A percentile compares a stretch with the other conserved stretches of the same genome.
phyloP scores from a whole-genome alignment of 2,113 vertebrate species.

The Dissostichus mawsoni region DNA sequence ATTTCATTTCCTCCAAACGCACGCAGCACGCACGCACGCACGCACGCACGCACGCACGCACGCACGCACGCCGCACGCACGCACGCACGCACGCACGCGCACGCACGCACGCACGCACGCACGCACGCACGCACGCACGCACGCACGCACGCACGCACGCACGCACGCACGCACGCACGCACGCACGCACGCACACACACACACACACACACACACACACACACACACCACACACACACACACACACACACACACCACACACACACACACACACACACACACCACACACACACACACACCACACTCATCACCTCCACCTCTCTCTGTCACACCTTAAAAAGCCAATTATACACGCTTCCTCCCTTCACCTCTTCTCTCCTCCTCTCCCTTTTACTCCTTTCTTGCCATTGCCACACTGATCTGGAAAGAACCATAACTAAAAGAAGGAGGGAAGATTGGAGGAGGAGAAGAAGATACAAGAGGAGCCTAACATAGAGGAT shows the following conservation, averaged over 20 bases:
- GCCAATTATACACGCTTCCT: constrained; percentile 81
- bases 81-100: constrained; percentile 21
- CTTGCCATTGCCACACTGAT: constrained; percentile 65
- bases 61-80: too few species aligned
- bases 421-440: constrained; percentile 59
- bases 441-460: constrained; percentile 56
- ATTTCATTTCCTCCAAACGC: constrained; percentile 54
- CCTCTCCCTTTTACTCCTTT: constrained; percentile 38
- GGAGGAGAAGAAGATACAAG: constrained; percentile 26
- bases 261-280: constrained; percentile 25
- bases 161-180: not conserved
- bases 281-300: constrained; percentile 24
- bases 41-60: not conserved
- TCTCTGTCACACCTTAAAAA: constrained; percentile 83
- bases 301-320: constrained; percentile 50
- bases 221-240: constrained; percentile 20
- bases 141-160: constrained; percentile 27
- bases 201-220: not conserved
- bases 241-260: constrained; percentile 10
- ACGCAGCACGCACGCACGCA: constrained; percentile 19
- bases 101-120: not conserved
- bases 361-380: constrained; percentile 59
- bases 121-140: not conserved
- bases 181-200: constrained; percentile 26
- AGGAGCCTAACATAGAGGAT: constrained; percentile 56